Evolutionary conservation across 1,140 invertebrate genomes (phyloP), one percentile per base, ranked within the genome.

Genomic region (Asbolus verrucosus): DNA sequence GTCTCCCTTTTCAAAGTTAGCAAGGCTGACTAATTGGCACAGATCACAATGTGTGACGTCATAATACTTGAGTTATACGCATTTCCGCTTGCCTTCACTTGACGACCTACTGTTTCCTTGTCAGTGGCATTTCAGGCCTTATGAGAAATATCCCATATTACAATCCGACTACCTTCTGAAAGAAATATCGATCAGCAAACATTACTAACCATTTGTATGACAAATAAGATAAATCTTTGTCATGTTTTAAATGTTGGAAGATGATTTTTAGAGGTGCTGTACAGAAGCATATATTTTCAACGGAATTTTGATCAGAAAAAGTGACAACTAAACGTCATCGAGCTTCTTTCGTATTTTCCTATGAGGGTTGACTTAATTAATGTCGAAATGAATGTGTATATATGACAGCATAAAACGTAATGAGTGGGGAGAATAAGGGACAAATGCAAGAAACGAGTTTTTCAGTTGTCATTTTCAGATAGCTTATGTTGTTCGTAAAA

Each of bases 31-130:
- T 60, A 60, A 60, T 60, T 60, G 54, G 54, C 54, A 60, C 54
- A 27, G 54, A 60, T 60, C 54, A 60, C 54, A 60, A 60, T 31
- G 54, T 60, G 54, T 60, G 24, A 60, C 54, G 54, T 60, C 54
- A 60, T 60, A 60, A 60, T 60, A 60, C 54, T 60, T 60, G 54
- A 60, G 54, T 60, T 60, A 60, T 60, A 60, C 54, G 30, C 54
- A 60, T 60, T 60, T 60, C 54, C 54, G 54, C 54, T 60, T 60
- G 24, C 54, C 30, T 60, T 60, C 54, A 60, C 54, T 31, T 60
- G 13, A 60, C 54, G 30, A 60, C 54, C 24, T 60, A 27, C 54
- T 31, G 54, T 60, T 60, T 60, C 30, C 54, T 60, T 60, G 30
- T 15, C 24, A 14, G 19, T 60, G 54, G 15, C 54, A 60, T 60